Conservation (phyloP, 2,888 invertebrate species). For the Drosophila diplacantha region DNA sequence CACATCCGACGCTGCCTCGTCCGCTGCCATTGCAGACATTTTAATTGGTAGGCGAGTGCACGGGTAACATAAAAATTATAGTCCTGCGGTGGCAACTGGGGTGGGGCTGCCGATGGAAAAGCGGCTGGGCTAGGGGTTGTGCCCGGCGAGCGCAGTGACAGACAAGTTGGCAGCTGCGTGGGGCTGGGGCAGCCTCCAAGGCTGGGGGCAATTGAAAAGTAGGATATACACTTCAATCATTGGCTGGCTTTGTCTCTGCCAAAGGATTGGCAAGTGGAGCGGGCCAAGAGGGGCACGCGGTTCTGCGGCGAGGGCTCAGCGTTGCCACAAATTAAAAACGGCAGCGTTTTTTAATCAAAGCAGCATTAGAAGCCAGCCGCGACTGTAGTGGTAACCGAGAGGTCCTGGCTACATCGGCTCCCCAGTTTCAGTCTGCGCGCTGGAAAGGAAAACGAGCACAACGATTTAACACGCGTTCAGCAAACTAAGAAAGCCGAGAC, state of each 20-base stretch:
- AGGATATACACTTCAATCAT: conserved; percentile 61
- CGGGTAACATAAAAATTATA: conserved; percentile 74
- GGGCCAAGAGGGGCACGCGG: conserved; percentile 10
- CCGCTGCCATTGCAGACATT: conserved; percentile 64
- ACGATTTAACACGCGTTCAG: background rate
- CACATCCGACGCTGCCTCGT: conserved; percentile 65
- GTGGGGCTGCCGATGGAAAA: conserved; percentile 9
- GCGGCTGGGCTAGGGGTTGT: background rate
- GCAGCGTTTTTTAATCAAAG: conserved; percentile 71
- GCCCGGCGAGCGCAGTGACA: conserved; percentile 50
- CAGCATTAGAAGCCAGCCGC: conserved; percentile 56
- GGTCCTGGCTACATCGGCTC: conserved; percentile 31
- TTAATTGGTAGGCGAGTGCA: conserved; percentile 74
- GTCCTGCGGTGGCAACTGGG: conserved; percentile 44
- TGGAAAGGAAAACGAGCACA: background rate
- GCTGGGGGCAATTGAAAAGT: conserved; percentile 70
- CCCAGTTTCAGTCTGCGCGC: background rate
- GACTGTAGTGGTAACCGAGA: conserved; percentile 8
- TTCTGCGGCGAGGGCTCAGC: conserved; percentile 37
- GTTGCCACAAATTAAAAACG: conserved; percentile 70
- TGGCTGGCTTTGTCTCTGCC: conserved; percentile 53
- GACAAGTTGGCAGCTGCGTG: conserved; percentile 33
- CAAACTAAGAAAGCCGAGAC: background rate
- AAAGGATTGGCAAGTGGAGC: conserved; percentile 38
- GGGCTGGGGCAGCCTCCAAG: conserved; percentile 35